Base-by-base conservation (phyloP, 2,797 vertebrate species). In the Catamblyrhynchus diadema region DNA sequence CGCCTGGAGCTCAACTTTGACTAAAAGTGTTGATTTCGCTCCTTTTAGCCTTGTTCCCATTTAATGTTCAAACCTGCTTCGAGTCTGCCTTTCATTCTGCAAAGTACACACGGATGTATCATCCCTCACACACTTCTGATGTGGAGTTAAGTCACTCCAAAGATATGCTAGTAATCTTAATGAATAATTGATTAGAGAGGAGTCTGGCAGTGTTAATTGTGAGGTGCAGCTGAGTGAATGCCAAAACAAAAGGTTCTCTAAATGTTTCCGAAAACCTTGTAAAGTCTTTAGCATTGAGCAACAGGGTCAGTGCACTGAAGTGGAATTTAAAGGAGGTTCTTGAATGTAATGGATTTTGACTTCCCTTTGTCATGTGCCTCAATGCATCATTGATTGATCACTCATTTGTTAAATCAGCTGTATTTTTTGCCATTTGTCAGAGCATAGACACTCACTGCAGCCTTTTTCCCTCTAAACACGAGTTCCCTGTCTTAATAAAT, bases 281-380 rank as follows among this genome's bases (percentile, higher is more conserved):
- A 95, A 97, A 98, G 96, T 98, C 97, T 98, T 97, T 98, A 98
- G 97, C 98, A 97, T 95, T 96, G 97, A 98, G 98, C 98, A 98
- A 97, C 97, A 98, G 98, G 98, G 98, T 99, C 98, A 97, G 97
- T 95, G 97, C 98, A 97, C 96, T 98, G 98, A 98, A 98, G 98
- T 98, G 98, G 98, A 99, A 99, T 98, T 98, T 98, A 98, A 98
- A 98, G 98, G 97, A 95, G 97, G 72, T 96, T 97, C 98, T 99
- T 99, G 98, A 99, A 98, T 97, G 96, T 99, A 99, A 99, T 99
- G 97, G 98, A 96, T 99, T 99, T 98, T 99, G 99, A 99, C 99
- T 99, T 98, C 98, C 98, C 98, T 98, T 98, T 98, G 98, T 99
- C 98, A 97, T 97, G 94, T 96, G 98, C 99, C 98, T 98, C 98